Evolutionary conservation across 2,113 vertebrate species (phyloP), one percentile per base, ranked within the genome.

Genomic region (Elgaria multicarinata): DNA sequence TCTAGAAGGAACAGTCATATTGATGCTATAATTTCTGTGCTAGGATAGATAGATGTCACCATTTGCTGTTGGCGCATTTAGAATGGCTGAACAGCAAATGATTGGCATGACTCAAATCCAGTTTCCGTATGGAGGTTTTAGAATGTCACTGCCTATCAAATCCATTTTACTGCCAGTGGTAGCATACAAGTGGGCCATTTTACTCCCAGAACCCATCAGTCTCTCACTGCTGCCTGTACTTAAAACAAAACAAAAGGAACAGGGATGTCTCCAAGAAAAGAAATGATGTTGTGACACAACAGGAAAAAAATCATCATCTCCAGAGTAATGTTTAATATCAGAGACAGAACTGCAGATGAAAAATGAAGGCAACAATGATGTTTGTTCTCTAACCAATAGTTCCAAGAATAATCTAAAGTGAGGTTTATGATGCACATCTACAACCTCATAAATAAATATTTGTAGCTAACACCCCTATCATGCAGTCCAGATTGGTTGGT

Each of bases 171-270:
- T 86, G 86, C 79, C 82, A 86, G 83, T 86, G 64, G 83, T 78
- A 76, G 66, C 53, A 83, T 93, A 77, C 62, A 46, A 71, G 31
- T 42, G 90, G 50, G 72, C 88, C 77, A 71, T 87, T 92, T 85
- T 88, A 87, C 75, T 92, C 83, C 88, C 67, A 10, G 87, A 74
- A 90, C 90, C 85, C 28, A 86, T 83, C 67, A 81, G 36, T 90
- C 33, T 90, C 44, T 90, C 79, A 74, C 33, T 72, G 28, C 39
- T n/a, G 28, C 67, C 26, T 77, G 58, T 69, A 79, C 12, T 67
- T 69, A 93, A 91, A 90, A 50, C 74, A 58, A 74, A 3, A 31
- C 50, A 74, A 72, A 36, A 69, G 26, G 44, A 76, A 90, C 36
- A 75, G 5, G 33, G 7, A 42, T 3, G 46, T 69, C 44, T 81